These are phyloP conservation scores for Ephestia elutella DNA, from an alignment of 1,140 invertebrate species.

Conservation along the genomic window DNA sequence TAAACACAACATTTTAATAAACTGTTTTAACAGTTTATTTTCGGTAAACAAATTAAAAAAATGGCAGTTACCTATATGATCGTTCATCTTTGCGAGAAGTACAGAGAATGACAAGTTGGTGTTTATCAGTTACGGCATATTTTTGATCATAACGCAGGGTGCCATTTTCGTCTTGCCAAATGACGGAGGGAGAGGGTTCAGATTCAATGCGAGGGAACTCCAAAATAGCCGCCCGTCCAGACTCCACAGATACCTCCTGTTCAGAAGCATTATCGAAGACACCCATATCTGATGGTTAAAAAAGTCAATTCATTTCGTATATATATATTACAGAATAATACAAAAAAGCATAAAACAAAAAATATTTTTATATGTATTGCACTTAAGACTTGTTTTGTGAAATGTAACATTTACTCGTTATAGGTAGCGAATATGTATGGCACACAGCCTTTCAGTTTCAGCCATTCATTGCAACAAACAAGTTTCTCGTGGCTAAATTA, in stretches of 20 bases:
- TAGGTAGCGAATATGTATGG: too few relatives aligned
- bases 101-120: slow-evolving; percentile 88
- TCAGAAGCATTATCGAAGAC: slow-evolving; percentile 83
- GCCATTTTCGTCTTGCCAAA: slow-evolving; percentile 86
- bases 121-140: slow-evolving; percentile 82
- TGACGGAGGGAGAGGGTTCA: slow-evolving; percentile 86
- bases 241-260: slow-evolving; percentile 79
- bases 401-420: too few relatives aligned
- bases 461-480: too few relatives aligned
- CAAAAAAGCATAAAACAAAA: too few relatives aligned
- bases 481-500: background rate
- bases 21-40: too few relatives aligned
- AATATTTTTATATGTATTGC: too few relatives aligned
- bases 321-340: too few relatives aligned
- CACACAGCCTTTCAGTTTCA: too few relatives aligned
- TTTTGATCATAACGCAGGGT: slow-evolving; percentile 85
- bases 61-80: slow-evolving; percentile 79
- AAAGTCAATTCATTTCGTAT: background rate
- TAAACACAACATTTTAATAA: too few relatives aligned
- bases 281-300: slow-evolving; percentile 82
- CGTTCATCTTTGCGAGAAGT: slow-evolving; percentile 82
- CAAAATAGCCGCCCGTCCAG: slow-evolving; percentile 87
- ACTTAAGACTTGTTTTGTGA: too few relatives aligned
- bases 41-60: background rate
- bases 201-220: slow-evolving; percentile 88